These are phyloP conservation scores for Danio jaintianensis DNA, from an alignment of 2,797 vertebrate species.

Conservation along the genomic window DNA sequence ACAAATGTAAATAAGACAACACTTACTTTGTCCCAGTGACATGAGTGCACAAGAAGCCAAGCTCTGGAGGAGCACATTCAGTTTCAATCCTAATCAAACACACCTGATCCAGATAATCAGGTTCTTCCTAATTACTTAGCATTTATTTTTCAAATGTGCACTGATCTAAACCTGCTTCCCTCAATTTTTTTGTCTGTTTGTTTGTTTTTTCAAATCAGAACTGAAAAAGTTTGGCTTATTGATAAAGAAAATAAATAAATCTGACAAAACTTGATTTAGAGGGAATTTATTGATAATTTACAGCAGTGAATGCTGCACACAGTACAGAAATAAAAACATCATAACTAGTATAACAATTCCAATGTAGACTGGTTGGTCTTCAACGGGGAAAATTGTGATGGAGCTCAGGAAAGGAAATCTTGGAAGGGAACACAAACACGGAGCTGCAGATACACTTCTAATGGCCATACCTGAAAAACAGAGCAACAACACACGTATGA, in stretches of 20 bases:
- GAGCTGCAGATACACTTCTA: conserved; percentile 56
- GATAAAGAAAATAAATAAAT: neutral
- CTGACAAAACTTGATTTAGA: conserved; percentile 46
- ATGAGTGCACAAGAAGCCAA: too few species aligned
- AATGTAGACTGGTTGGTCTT: neutral
- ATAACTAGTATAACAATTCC: conserved; percentile 63
- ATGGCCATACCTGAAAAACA: conserved; percentile 79
- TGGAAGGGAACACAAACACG: conserved; percentile 40
- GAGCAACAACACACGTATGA: neutral
- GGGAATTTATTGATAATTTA: conserved; percentile 69
- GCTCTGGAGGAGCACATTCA: too few species aligned
- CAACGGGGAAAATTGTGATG: conserved; percentile 41
- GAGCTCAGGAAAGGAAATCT: conserved; percentile 34
- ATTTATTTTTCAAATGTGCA: too few species aligned
- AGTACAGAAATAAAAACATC: conserved; percentile 42
- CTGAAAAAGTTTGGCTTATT: too few species aligned
- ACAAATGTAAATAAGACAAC: too few species aligned
- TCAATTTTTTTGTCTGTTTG: too few species aligned
- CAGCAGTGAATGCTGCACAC: conserved; percentile 52
- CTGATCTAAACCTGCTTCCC: too few species aligned
- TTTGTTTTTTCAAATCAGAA: too few species aligned
- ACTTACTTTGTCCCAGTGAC: too few species aligned
- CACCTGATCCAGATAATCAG: too few species aligned
- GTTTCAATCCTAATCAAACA: too few species aligned
- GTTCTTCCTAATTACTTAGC: too few species aligned